Base-by-base conservation (phyloP, 2,888 invertebrate species). In the Harmothoe impar region DNA sequence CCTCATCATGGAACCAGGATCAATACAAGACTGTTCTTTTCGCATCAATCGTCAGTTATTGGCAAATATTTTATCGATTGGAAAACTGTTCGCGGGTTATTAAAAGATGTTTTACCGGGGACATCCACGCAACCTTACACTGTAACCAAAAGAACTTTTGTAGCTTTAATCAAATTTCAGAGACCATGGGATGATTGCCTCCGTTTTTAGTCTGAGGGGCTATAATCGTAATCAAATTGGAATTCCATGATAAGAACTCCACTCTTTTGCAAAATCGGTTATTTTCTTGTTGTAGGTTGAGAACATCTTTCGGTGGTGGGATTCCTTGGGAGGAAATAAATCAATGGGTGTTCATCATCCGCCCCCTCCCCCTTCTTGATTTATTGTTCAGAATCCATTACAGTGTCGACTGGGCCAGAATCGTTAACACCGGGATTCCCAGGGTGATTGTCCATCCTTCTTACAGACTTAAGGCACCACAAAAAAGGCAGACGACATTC, bases 321-420 rank as follows among this genome's bases (percentile, higher is more conserved):
- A 3, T 62, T 43, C 43, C 20, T 62, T 62, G 62, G 62, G n/a
- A 43, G 43, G 43, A 43, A 62, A 20, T 20, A n/a, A 62, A 62
- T 62, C 62, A n/a, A 62, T 62, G 62, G 43, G 62, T 62, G 62
- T 62, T 62, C n/a, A 62, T 62, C n/a, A n/a, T n/a, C n/a, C n/a
- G n/a, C n/a, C n/a, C n/a, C n/a, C 15, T 62, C 23, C 23, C 23
- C 23, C 3, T 3, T 62, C 23, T 3, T 62, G 62, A 62, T 62
- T 62, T 62, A 62, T 62, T 62, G 62, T 62, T n/a, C 1, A 62
- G 62, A n/a, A 62, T 62, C 20, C 62, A 62, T 62, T 62, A 62
- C n/a, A n/a, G 62, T 62, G 20, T 62, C 62, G 62, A 1, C 62
- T 62, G 3, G 62, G 43, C 43, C 43, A 43, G 43, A 43, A 43